Base-by-base conservation (phyloP, 2,113 vertebrate genomes). In the Machaerirhynchus nigripectus region DNA sequence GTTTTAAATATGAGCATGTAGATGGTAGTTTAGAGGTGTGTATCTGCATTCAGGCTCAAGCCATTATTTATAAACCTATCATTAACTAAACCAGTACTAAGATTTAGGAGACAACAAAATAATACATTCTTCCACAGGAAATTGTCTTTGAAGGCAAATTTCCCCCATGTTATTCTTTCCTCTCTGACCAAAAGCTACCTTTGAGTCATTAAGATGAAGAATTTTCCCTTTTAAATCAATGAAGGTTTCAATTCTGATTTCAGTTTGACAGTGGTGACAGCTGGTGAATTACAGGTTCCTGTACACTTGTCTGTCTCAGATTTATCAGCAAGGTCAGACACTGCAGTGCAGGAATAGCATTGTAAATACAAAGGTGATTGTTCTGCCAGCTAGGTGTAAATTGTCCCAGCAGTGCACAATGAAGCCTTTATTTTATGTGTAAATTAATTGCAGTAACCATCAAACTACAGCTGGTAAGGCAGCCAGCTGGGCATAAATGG, bases 401-500 rank as follows among this genome's bases (percentile, higher is more conserved):
- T 96, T 94, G 91, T 47, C 60, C 63, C 95, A 91, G 78, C 78
- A 71, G 53, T 70, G 59, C 79, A 92, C 82, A 81, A 46, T 81
- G 86, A 96, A 97, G 74, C 59, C 74, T 95, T 96, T 76, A 93
- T 96, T 97, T 96, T 95, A 95, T 94, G 95, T 46, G 23, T 80
- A 96, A 98, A 98, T 98, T 97, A 97, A 97, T 87, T 96, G 90
- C 90, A 92, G 89, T 95, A 96, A 94, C 96, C 95, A 97, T 95
- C 81, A 96, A 96, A 95, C 60, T 93, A 87, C 93, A 97, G 84
- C 90, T 97, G 89, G 81, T 87, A 95, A 94, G 82, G 75, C 95
- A 96, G 59, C 15, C 79, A 97, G 81, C 60, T 77, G 96, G 92
- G 60, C 47, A 30, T 95, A 89, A 96, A 97, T 23, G 49, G 92